A percentile compares a stretch with the other conserved stretches of the same genome.
Evolutionary conservation across 2,797 vertebrate genomes (phyloP).

Genomic region (Ptychobarbus kaznakovi): DNA sequence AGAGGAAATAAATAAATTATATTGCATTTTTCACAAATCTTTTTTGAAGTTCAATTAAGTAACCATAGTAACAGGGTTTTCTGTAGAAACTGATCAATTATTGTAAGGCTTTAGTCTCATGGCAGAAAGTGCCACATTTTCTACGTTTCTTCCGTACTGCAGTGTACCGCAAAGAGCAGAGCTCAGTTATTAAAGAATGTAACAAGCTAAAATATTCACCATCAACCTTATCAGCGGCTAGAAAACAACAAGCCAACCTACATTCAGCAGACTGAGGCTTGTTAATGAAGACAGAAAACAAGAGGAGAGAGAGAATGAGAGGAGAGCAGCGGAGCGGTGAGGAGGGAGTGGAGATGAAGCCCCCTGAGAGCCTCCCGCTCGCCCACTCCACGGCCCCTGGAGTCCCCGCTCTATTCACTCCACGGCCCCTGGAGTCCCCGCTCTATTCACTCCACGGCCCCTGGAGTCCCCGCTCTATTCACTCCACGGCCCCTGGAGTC

Average conservation of each 20-base stretch:
- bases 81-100: not conserved
- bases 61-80: not conserved
- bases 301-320: slow-evolving; percentile 6
- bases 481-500: slow-evolving; percentile 11
- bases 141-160: not conserved
- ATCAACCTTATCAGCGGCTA: not conserved
- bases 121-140: not conserved
- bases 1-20: no score
- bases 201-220: not conserved
- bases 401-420: no score
- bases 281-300: slow-evolving; percentile 41
- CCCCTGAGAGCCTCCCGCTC: not conserved
- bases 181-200: not conserved
- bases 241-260: not conserved
- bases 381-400: slow-evolving; percentile 7
- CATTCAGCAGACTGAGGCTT: not conserved
- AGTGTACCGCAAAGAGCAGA: not conserved
- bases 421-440: slow-evolving; percentile 5
- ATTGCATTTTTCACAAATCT: not conserved
- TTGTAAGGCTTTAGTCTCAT: not conserved
- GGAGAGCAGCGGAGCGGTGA: not conserved
- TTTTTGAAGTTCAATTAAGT: not conserved
- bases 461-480: slow-evolving; percentile 22
- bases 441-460: slow-evolving; percentile 16
- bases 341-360: slow-evolving; percentile 24